Evolutionary conservation across 2,888 invertebrate genomes (phyloP).

Genomic region (Rhingia rostrata): DNA sequence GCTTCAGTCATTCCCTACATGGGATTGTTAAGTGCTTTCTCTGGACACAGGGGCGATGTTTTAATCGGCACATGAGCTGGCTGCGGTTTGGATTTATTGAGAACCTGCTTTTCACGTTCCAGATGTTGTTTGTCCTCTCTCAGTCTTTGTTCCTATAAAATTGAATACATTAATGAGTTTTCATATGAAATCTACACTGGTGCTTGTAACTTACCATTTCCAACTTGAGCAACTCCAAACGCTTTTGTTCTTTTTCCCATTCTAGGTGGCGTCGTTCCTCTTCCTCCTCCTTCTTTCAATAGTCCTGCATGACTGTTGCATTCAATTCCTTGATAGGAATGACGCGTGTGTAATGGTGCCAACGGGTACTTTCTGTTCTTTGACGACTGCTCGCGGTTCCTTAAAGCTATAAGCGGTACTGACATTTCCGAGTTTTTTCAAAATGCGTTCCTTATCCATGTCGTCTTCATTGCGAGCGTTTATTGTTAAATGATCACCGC

Average conservation of each 20-base stretch:
- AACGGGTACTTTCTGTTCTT: slow-evolving; percentile 86
- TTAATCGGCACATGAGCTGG: slow-evolving; percentile 82
- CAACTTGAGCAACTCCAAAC: slow-evolving; percentile 85
- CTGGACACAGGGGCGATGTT: slow-evolving; percentile 82
- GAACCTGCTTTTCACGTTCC: slow-evolving; percentile 84
- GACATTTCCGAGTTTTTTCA: slow-evolving; percentile 91
- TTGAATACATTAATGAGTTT: neutral
- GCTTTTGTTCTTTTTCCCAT: slow-evolving; percentile 87
- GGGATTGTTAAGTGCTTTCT: slow-evolving; percentile 78
- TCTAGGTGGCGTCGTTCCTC: slow-evolving; percentile 91
- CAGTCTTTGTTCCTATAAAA: slow-evolving; percentile 79
- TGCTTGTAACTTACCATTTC: slow-evolving; percentile 79
- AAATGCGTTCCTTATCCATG: slow-evolving; percentile 91
- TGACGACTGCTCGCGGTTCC: slow-evolving; percentile 83
- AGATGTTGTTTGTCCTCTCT: slow-evolving; percentile 85
- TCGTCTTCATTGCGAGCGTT: slow-evolving; percentile 97
- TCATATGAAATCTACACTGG: too few relatives aligned
- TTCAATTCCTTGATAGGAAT: slow-evolving; percentile 93
- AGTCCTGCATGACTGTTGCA: slow-evolving; percentile 93
- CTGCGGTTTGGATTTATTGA: slow-evolving; percentile 79
- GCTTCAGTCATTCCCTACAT: slow-evolving; percentile 80
- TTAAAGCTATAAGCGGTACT: slow-evolving; percentile 95
- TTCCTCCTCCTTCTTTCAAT: slow-evolving; percentile 96
- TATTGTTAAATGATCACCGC: slow-evolving; percentile 94
- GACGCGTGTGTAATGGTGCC: slow-evolving; percentile 88